Base-by-base conservation (phyloP, 2,113 vertebrate genomes). In the Hymenochirus boettgeri region DNA sequence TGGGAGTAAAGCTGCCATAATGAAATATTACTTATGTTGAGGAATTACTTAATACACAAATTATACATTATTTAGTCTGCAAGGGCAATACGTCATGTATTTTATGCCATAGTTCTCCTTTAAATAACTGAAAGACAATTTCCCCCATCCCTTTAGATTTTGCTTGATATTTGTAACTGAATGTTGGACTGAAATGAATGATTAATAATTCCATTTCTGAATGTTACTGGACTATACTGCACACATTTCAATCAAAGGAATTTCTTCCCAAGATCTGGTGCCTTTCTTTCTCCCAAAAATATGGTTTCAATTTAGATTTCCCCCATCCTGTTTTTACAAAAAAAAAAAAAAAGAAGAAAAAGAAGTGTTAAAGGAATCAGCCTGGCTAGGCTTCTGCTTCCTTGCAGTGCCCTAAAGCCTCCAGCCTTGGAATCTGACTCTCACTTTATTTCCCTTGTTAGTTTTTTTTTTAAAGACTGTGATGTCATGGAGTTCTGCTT, bases 401-500 rank as follows among this genome's bases (percentile, higher is more conserved):
- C 25, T 23, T 22, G 31, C 10, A 18, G 31, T 31, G n/a, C 12
- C 45, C 35, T 50, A 8, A 7, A 63, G 53, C 33, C 23, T 18
- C 18, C 35, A 15, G 26, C 55, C 48, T n/a, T 50, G 50, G 52
- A 56, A 59, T 51, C 33, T 23, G 21, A 56, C 29, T 23, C 21
- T 59, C 12, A 52, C 7, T 31, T 9, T 46, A 22, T 33, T 50
- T 21, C 22, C 60, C 25, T 47, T 48, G 37, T 61, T 24, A 47
- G 5, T 46, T n/a, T 52, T 52, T 31, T 33, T 50, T 55, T 25
- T 46, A 42, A 46, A 48, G 57, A 23, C 27, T 58, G 37, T 61
- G 51, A 65, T 46, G 61, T 62, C 53, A 52, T 52, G 35, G 48
- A n/a, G 33, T 55, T 55, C 27, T 57, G 54, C 61, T 55, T 58